These are phyloP conservation scores for Myopa testacea DNA, from an alignment of 2,888 invertebrate species.

Conservation along the genomic window DNA sequence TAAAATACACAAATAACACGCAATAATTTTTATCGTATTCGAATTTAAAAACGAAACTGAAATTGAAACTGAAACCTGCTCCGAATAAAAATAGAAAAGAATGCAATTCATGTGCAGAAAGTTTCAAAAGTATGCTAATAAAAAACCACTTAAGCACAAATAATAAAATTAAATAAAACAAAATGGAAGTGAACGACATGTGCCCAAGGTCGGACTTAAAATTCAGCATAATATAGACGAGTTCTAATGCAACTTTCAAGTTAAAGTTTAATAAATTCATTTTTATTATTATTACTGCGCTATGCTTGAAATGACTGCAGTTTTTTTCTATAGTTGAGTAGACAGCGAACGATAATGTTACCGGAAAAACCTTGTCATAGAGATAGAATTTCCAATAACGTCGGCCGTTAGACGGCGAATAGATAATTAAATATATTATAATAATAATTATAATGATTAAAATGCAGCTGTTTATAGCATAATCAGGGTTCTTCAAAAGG, in stretches of 20 bases:
- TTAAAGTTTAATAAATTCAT: background rate
- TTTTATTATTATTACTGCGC: background rate
- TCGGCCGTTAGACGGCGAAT: too few relatives aligned
- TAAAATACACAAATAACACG: background rate
- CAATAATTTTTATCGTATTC: background rate
- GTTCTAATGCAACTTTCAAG: conserved; percentile 26
- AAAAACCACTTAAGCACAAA: background rate
- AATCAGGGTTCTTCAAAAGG: too few relatives aligned
- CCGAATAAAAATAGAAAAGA: background rate
- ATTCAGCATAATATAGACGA: conserved; percentile 23
- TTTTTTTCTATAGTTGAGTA: too few relatives aligned
- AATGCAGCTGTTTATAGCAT: too few relatives aligned
- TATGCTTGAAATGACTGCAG: background rate
- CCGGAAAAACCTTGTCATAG: too few relatives aligned
- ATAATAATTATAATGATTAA: too few relatives aligned
- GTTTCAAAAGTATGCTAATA: background rate
- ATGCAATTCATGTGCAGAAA: conserved; percentile 12
- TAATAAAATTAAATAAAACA: background rate
- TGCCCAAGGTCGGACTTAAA: conserved; percentile 7
- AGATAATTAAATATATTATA: too few relatives aligned
- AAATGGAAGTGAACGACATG: conserved; percentile 8
- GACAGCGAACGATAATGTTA: too few relatives aligned
- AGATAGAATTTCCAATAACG: too few relatives aligned
- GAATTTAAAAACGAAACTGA: background rate
- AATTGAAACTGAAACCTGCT: background rate